phyloP scores from a whole-genome alignment of 1,140 invertebrate genomes.

The Halictus rubicundus region DNA sequence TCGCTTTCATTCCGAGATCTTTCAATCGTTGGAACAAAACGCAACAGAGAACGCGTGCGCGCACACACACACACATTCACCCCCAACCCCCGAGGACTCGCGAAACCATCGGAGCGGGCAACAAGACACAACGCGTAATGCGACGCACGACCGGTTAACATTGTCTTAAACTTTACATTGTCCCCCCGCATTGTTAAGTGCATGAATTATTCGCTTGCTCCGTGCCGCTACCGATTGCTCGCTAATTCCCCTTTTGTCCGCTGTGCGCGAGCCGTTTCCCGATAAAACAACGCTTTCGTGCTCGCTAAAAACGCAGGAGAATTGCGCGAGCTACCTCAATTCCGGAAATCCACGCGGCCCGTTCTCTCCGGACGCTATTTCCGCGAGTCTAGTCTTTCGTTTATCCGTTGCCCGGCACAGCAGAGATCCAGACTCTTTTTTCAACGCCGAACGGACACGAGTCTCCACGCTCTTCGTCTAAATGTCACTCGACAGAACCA shows the following conservation, averaged over 20 bases:
- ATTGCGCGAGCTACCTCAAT: neutral
- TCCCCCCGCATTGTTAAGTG: constrained; percentile 53
- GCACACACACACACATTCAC: no score
- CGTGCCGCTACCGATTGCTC: constrained; percentile 44
- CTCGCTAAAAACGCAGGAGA: constrained; percentile 6
- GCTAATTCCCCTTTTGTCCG: constrained; percentile 56
- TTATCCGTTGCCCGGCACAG: no score
- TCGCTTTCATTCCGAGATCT: constrained; percentile 23
- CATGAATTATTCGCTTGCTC: constrained; percentile 64
- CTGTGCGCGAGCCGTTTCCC: constrained; percentile 16
- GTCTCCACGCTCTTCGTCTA: neutral
- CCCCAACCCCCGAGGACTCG: neutral
- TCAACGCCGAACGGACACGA: neutral
- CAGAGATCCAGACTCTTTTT: no score
- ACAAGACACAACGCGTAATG: constrained; percentile 49
- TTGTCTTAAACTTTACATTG: constrained; percentile 66
- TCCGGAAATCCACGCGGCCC: neutral
- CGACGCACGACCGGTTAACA: constrained; percentile 45
- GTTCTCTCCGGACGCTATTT: no score
- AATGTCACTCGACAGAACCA: no score
- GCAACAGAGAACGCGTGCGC: no score
- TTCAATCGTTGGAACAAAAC: neutral
- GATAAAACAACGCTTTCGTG: constrained; percentile 4
- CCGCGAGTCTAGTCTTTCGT: neutral
- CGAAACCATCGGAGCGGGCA: constrained; percentile 48